Evolutionary conservation across 1,140 invertebrate species (phyloP).

Genomic region (Lepeophtheirus salmonis): DNA sequence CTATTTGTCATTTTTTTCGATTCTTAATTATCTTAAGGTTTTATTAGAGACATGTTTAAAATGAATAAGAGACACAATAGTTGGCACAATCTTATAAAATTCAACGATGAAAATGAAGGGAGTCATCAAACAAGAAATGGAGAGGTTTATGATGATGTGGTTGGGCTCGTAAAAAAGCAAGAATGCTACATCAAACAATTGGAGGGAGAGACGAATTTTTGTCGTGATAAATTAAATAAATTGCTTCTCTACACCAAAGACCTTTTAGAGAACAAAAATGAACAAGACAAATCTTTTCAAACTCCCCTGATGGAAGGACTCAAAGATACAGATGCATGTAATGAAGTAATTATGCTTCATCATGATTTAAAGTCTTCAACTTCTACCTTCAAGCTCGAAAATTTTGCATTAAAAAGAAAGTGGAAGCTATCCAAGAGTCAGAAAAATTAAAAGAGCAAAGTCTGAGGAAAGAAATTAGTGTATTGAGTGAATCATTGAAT

Average conservation of each 20-base stretch:
- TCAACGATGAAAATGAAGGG: neutral
- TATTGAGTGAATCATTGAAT: neutral
- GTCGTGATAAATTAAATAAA: neutral
- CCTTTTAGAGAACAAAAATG: neutral
- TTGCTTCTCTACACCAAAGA: neutral
- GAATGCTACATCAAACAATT: neutral
- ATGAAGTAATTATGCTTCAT: neutral
- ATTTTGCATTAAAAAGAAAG: neutral
- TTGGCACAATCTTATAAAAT: neutral
- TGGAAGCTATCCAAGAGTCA: neutral
- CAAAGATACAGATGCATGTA: neutral
- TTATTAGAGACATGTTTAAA: too few species aligned
- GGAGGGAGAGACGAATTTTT: neutral
- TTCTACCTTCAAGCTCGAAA: neutral
- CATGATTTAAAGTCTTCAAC: neutral
- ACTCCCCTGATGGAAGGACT: neutral
- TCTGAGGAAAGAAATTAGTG: neutral
- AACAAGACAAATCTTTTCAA: neutral
- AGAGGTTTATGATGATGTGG: too few species aligned
- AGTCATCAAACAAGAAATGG: too few species aligned
- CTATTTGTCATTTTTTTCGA: too few species aligned
- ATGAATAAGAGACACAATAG: neutral
- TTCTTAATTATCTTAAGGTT: too few species aligned
- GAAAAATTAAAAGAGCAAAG: neutral
- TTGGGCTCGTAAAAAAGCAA: neutral